Base-by-base conservation (phyloP, 2,113 vertebrate genomes). In the Bettongia penicillata region DNA sequence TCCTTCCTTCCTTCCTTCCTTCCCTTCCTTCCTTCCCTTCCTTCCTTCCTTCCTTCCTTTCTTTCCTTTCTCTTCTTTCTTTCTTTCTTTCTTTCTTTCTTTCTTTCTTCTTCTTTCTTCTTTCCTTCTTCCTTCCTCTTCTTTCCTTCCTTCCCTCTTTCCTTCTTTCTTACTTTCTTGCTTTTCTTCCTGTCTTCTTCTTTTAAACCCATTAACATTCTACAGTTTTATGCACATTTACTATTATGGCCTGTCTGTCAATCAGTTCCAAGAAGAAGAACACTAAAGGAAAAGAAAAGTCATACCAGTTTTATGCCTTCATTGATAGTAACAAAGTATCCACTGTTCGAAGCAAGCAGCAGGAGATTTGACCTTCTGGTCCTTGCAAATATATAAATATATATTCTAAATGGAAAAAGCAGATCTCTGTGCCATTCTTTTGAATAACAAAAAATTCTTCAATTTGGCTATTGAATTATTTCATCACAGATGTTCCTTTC, bases 391-490 rank as follows among this genome's bases (percentile, higher is more conserved):
- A 90, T 48, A 90, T 31, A 90, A 50, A 90, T 96, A 96, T 90
- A n/a, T 55, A 96, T 95, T 97, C 94, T 96, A 96, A 98, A 95
- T 95, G 91, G 93, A 96, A 98, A 84, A 98, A 98, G 23, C 95
- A 98, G 93, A 97, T 95, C n/a, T 89, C 28, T 95, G 53, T 90
- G 26, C 51, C 96, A 94, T 52, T 95, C 94, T 94, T 61, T 48
- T 96, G 92, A 93, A 84, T n/a, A 84, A 22, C 92, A 97, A 97
- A 97, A 53, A 96, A 43, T 96, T 98, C 96, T 98, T 98, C 97
- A 68, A 95, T 93, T 97, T 98, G 97, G 94, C 97, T 90, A 61
- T 16, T n/a, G 47, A 48, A 8, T 92, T 94, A 49, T 84, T 93
- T 97, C 94, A 95, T 96, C 95, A 68, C 91, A 97, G 98, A 97